phyloP scores from a whole-genome alignment of 2,113 vertebrate genomes.

The Oncorhynchus gorbuscha region DNA sequence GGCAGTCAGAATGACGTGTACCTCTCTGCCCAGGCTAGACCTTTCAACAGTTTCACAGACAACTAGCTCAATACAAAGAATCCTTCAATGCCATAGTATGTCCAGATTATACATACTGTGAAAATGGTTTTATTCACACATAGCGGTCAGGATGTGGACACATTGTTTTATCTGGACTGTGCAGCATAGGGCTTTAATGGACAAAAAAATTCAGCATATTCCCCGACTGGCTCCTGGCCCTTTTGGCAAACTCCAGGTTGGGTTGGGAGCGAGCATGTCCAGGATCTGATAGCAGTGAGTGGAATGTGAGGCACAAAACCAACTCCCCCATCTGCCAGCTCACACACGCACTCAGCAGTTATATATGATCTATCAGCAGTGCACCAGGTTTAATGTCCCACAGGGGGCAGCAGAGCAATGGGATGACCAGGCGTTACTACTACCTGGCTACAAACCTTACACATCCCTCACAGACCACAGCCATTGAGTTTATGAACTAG shows the following conservation, averaged over 20 bases:
- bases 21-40: too few species aligned
- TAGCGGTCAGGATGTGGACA: neutral
- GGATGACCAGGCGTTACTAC: constrained; percentile 13
- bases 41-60: neutral
- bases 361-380: constrained; percentile 42
- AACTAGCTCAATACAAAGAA: neutral
- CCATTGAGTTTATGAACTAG: neutral
- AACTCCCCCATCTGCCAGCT: constrained; percentile 33
- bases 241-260: constrained; percentile 27
- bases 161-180: too few species aligned
- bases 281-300: constrained; percentile 28
- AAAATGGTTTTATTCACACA: neutral
- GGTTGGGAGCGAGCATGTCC: constrained; percentile 26
- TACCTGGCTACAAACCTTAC: constrained; percentile 20
- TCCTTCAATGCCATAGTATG: neutral
- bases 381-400: constrained; percentile 27
- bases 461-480: constrained; percentile 1
- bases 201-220: constrained; percentile 15
- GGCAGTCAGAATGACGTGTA: too few species aligned
- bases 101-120: neutral
- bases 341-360: constrained; percentile 18
- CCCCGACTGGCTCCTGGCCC: constrained; percentile 1
- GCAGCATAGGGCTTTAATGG: too few species aligned
- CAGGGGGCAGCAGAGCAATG: constrained; percentile 16
- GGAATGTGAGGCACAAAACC: constrained; percentile 37